Base-by-base conservation (phyloP, 1,140 invertebrate genomes). In the Galendromus occidentalis region DNA sequence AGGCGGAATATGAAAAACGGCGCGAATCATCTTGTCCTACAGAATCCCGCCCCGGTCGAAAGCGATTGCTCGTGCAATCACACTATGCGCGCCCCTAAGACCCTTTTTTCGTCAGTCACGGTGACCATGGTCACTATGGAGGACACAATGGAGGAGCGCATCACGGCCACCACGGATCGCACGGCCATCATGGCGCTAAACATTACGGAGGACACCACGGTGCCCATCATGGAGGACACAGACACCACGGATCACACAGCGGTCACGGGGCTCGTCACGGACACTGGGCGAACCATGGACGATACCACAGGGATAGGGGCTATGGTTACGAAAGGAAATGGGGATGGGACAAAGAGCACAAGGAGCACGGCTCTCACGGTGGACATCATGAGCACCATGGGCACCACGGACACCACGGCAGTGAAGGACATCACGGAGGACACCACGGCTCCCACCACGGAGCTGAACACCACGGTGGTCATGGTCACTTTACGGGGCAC, bases 301-400 rank as follows among this genome's bases (percentile, higher is more conserved):
- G 33, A 33, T 25, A 59, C 22, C 51, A 25, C 51, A 25, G 51
- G 14, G 22, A 59, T 22, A 17, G 51, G 17, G 22, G 14, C 2
- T 59, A 59, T 9, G 51, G 51, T 5, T 59, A 59, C 51, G 51
- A 59, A 22, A 17, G 20, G 14, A 59, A 59, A 22, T 59, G 51
- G 51, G 51, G 51, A 17, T 59, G 51, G 51, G 22, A 59, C 51
- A 59, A 59, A 33, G 51, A 59, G 9, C 51, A 59, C 22, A 25
- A 59, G 9, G 51, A 59, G 45, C 45, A 47, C 45, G 45, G 45
- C 4, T 20, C 18, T 47, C 18, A 47, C 7, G 45, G 45, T 22
- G 45, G 45, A 20, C 45, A 47, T 47, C 45, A 47, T 14, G 18
- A 20, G 45, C 45, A 47, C 28, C 45, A 47, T 14, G 45, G 45